Base-by-base conservation (phyloP, 2,113 vertebrate genomes). In the rat (Rattus norvegicus) region DNA sequence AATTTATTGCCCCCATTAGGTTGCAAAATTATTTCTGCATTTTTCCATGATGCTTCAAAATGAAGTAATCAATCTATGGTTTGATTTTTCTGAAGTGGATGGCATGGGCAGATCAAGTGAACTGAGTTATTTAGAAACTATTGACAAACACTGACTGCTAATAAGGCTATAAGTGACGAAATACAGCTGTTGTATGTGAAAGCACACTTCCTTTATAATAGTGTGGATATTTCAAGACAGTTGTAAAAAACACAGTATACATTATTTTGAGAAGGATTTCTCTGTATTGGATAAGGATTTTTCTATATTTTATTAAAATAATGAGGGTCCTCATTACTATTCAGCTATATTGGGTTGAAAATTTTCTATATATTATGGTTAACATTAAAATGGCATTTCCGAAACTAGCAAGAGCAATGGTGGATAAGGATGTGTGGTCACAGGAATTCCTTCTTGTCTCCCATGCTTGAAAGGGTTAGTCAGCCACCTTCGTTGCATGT, bases 21-120 rank as follows among this genome's bases (percentile, higher is more conserved):
- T 79, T 85, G 65, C 13, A 69, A 20, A 92, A 86, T 88, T 94
- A 47, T 28, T n/a, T 85, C 92, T 81, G 49, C 1, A 33, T 7
- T 91, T 94, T 94, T 89, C 56, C 67, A 95, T 84, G 81, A 36
- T 47, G 75, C 43, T 56, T 90, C 12, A 86, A 39, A 75, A 54
- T 22, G 26, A 94, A 83, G 65, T 20, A 2, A 56, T 47, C 24
- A 33, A 59, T 39, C 22, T n/a, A 3, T 79, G 33, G 28, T 61
- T 94, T 81, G 47, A 9, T 39, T 85, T 80, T 93, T 91, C 43
- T 91, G 63, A 88, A 91, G 67, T 36, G 28, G 5, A 72, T 33
- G 49, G 16, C 26, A 28, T n/a, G 36, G 12, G 1, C 24, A 75
- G 33, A 7, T 95, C 30, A 59, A 43, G 28, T n/a, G n/a, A 88